These are phyloP conservation scores for Stegostoma tigrinum DNA, from an alignment of 2,113 vertebrate species.

Conservation along the genomic window DNA sequence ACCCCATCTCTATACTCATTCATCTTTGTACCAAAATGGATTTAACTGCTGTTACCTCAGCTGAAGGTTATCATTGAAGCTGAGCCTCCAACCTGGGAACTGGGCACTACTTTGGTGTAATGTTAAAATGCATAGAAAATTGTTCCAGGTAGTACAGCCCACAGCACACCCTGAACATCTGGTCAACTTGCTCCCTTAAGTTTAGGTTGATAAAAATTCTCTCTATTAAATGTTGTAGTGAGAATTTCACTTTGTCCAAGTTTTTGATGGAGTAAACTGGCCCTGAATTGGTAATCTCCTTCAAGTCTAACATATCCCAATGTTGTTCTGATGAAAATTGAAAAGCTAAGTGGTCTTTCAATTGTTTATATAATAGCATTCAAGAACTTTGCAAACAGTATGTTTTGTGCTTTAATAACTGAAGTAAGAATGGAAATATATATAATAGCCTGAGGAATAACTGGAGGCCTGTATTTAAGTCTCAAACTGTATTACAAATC, in stretches of 20 bases:
- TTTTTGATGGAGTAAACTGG: not conserved
- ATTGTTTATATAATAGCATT: not conserved
- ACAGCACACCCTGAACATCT: no score
- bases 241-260: not conserved
- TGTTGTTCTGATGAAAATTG: not conserved
- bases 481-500: not conserved
- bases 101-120: no score
- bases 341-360: not conserved
- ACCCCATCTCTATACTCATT: no score
- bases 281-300: not conserved
- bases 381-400: not conserved
- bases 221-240: not conserved
- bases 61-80: no score
- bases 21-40: no score
- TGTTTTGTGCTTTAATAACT: not conserved
- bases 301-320: not conserved
- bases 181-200: not conserved
- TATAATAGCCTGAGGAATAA: not conserved
- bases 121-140: no score
- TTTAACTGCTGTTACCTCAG: no score
- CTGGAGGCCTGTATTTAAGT: not conserved
- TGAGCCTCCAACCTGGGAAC: no score
- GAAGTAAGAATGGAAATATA: not conserved
- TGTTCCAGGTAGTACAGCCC: no score
- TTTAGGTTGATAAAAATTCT: not conserved